Conservation (phyloP, 1,140 invertebrate species). For the Lucilia sericata region DNA sequence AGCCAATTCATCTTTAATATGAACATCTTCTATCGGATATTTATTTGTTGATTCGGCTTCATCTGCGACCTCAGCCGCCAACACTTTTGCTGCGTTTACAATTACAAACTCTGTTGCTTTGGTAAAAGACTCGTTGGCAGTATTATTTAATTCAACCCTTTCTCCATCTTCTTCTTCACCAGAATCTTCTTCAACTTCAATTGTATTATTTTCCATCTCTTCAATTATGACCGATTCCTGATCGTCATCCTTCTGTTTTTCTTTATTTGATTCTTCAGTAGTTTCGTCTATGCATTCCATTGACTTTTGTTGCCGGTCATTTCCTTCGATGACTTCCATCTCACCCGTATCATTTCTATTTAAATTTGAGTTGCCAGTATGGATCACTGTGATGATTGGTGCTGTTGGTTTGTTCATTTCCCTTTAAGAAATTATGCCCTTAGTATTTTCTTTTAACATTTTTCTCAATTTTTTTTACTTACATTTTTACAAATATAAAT, state of each 20-base stretch:
- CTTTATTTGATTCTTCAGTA: not conserved
- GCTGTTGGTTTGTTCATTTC: not conserved
- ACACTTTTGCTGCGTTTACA: not conserved
- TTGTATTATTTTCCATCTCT: not conserved
- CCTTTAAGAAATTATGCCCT: not conserved
- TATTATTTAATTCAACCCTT: not conserved
- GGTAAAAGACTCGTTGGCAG: not conserved
- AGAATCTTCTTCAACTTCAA: not conserved
- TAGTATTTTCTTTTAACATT: not conserved
- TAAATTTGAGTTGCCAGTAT: not conserved
- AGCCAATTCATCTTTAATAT: conserved; percentile 28
- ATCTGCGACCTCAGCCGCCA: not conserved
- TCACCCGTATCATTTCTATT: not conserved
- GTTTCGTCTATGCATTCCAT: not conserved
- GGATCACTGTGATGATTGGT: not conserved
- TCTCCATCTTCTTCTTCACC: not conserved
- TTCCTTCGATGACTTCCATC: not conserved
- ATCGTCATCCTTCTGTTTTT: not conserved
- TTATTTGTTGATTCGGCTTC: not conserved
- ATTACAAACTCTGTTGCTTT: conserved; percentile 15
- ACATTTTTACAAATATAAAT: not conserved
- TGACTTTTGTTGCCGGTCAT: not conserved
- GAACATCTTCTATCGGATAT: not conserved
- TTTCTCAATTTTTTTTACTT: not conserved
- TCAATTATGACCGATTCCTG: not conserved